Evolutionary conservation across 2,797 vertebrate genomes (phyloP).

Genomic region (Galagoides demidoff): DNA sequence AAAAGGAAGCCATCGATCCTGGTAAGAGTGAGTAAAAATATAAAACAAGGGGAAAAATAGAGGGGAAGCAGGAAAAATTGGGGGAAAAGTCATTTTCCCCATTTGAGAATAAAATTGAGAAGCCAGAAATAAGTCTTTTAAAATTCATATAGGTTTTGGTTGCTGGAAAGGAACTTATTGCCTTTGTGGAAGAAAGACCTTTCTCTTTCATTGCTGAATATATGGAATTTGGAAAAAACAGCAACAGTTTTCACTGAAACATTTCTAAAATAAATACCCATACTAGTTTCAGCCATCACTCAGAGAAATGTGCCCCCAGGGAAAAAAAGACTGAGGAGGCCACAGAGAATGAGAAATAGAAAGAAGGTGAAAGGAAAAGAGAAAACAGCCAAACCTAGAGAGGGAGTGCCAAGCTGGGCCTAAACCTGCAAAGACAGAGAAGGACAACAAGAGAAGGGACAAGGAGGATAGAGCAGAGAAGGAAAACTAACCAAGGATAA

Average conservation of each 20-base stretch:
- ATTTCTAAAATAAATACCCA: slow-evolving; percentile 47
- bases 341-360: neutral
- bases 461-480: neutral
- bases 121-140: slow-evolving; percentile 10
- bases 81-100: neutral
- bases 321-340: neutral
- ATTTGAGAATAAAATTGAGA: slow-evolving; percentile 46
- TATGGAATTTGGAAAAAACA: slow-evolving; percentile 32
- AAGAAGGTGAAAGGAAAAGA: neutral
- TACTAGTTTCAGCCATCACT: neutral
- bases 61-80: neutral
- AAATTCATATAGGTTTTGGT: slow-evolving; percentile 10
- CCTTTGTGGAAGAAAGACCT: slow-evolving; percentile 43
- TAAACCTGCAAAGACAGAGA: neutral
- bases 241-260: slow-evolving; percentile 62
- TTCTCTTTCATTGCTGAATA: neutral
- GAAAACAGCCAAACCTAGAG: neutral
- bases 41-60: neutral
- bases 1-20: neutral
- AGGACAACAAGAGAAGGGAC: neutral
- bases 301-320: neutral
- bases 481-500: neutral
- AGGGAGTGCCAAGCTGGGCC: neutral
- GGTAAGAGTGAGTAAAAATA: neutral
- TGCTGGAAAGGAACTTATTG: slow-evolving; percentile 38